Conservation (phyloP, 1,140 invertebrate species). For the Drosophila pruinosa region DNA sequence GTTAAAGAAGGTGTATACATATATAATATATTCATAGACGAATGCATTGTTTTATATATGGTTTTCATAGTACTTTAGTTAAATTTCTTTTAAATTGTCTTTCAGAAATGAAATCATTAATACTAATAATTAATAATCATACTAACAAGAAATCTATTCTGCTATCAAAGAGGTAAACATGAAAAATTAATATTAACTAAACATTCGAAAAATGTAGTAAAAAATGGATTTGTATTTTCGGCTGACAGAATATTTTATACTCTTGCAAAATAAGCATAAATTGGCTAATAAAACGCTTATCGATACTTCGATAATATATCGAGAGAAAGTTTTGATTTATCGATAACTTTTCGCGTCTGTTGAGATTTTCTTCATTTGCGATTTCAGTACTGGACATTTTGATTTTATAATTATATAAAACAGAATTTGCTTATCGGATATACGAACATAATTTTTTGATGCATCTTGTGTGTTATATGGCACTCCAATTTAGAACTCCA, state of each 20-base stretch:
- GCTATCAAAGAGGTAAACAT: conserved; percentile 43
- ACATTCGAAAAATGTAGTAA: background rate
- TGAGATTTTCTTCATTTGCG: too few relatives aligned
- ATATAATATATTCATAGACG: too few relatives aligned
- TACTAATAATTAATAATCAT: conserved; percentile 17
- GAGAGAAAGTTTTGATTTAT: too few relatives aligned
- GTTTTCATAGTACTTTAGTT: background rate
- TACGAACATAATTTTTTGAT: too few relatives aligned
- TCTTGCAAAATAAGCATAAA: conserved; percentile 2
- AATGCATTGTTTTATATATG: background rate
- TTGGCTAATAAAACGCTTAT: background rate
- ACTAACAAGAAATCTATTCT: conserved; percentile 8
- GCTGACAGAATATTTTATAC: conserved; percentile 7
- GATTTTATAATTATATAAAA: too few relatives aligned
- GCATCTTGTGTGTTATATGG: too few relatives aligned
- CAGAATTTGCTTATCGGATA: too few relatives aligned
- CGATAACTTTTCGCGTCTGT: too few relatives aligned
- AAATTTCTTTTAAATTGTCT: conserved; percentile 8
- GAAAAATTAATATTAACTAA: background rate
- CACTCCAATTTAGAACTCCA: too few relatives aligned
- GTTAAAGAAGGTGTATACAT: too few relatives aligned
- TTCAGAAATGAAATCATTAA: conserved; percentile 32
- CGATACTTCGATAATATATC: background rate
- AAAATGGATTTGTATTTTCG: conserved; percentile 10
- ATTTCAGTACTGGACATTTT: too few relatives aligned